These are phyloP conservation scores for Erebia aethiops DNA, from an alignment of 2,888 invertebrate species.

Conservation along the genomic window DNA sequence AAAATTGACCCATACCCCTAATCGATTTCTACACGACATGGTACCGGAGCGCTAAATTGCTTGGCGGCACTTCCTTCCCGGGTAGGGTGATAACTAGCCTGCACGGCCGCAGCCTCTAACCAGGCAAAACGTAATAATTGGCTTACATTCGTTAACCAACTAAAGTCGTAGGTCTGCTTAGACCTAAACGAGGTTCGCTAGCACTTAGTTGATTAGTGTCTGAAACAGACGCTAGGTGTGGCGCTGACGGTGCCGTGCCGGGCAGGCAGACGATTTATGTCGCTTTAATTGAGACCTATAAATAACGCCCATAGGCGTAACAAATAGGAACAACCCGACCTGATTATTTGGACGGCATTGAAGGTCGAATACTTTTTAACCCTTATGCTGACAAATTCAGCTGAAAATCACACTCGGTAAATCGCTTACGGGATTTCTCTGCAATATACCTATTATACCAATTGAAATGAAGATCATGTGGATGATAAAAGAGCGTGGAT, in stretches of 20 bases:
- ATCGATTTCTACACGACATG: too few species aligned
- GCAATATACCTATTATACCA: too few species aligned
- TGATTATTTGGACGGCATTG: neutral
- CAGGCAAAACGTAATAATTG: too few species aligned
- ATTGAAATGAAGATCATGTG: neutral
- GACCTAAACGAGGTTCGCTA: conserved; percentile 31
- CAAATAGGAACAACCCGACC: neutral
- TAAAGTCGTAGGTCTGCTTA: neutral
- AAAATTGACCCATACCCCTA: too few species aligned
- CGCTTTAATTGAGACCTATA: conserved; percentile 8
- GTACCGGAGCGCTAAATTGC: too few species aligned
- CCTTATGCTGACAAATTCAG: too few species aligned
- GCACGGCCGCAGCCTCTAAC: too few species aligned
- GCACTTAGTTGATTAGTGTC: conserved; percentile 48
- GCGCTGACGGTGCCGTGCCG: conserved; percentile 33
- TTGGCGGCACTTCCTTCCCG: too few species aligned
- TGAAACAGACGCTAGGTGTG: conserved; percentile 44
- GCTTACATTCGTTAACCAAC: neutral
- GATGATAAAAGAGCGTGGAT: too few species aligned
- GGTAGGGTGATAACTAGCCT: too few species aligned
- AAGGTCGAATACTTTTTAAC: neutral
- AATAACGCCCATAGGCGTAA: neutral
- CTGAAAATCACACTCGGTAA: too few species aligned
- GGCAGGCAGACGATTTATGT: conserved; percentile 17
- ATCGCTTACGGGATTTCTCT: too few species aligned